Evolutionary conservation across 2,888 invertebrate species (phyloP).

Genomic region (Volucella bombylans): DNA sequence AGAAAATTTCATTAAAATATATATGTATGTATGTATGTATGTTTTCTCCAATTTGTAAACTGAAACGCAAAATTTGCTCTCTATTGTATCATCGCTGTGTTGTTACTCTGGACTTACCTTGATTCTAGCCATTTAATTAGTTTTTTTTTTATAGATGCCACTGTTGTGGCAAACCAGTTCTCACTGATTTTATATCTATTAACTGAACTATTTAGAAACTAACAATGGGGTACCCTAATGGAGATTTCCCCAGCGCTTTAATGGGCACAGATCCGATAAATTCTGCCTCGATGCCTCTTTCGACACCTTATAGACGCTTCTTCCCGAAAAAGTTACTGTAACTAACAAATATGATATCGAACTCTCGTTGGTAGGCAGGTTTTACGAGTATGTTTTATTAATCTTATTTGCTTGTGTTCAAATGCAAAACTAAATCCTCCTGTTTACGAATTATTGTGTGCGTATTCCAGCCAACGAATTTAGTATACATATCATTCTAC

Average conservation of each 20-base stretch:
- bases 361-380: too few species aligned
- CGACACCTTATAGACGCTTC: conserved; percentile 20
- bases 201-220: conserved; percentile 6
- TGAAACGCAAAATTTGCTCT: not conserved
- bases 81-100: not conserved
- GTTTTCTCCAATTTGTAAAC: not conserved
- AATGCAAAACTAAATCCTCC: too few species aligned
- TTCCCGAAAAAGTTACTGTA: conserved; percentile 16
- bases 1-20: not conserved
- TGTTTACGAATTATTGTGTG: too few species aligned
- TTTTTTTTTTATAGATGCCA: conserved; percentile 13
- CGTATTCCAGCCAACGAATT: too few species aligned
- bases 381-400: too few species aligned
- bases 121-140: conserved; percentile 37
- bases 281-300: not conserved
- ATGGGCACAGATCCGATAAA: conserved; percentile 10
- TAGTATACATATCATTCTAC: too few species aligned
- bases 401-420: too few species aligned
- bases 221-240: conserved; percentile 34
- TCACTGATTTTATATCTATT: conserved; percentile 30
- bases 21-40: not conserved
- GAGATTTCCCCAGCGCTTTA: not conserved
- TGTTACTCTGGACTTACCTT: conserved; percentile 28
- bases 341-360: conserved; percentile 20
- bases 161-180: conserved; percentile 12